These are phyloP conservation scores for Mycetomoellerius zeteki DNA, from an alignment of 1,140 invertebrate genomes.

Conservation along the genomic window DNA sequence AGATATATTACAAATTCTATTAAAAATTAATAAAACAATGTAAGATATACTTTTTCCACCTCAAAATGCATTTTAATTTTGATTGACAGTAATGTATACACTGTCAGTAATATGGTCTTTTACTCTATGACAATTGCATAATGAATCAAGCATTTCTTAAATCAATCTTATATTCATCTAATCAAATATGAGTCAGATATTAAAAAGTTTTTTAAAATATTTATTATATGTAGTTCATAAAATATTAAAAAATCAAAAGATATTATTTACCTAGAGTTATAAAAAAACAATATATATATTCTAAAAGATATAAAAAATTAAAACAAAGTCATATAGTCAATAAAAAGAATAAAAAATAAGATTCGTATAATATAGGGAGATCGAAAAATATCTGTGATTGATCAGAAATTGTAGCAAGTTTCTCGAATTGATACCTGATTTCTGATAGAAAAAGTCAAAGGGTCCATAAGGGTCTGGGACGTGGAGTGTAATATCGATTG, in stretches of 20 bases:
- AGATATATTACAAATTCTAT: no score
- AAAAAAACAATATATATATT: background rate
- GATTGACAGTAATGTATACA: no score
- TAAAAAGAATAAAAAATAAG: conserved; percentile 6
- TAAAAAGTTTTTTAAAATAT: background rate
- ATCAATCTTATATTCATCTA: background rate
- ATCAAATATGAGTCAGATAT: background rate
- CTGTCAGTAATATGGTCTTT: no score
- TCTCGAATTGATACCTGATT: background rate
- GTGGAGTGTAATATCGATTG: conserved; percentile 61
- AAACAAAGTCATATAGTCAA: background rate
- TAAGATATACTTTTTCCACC: no score
- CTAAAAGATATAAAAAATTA: background rate
- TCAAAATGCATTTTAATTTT: no score
- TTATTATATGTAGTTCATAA: background rate
- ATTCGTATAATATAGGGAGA: background rate
- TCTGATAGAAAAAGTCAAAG: conserved; percentile 53
- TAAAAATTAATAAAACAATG: no score
- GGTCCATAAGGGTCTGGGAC: conserved; percentile 12
- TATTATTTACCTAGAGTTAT: background rate
- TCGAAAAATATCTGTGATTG: background rate
- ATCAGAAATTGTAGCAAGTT: conserved; percentile 16
- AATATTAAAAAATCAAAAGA: background rate
- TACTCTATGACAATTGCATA: no score
- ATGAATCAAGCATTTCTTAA: background rate